These are phyloP conservation scores for Cephonodes hylas DNA, from an alignment of 2,888 invertebrate species.

Conservation along the genomic window DNA sequence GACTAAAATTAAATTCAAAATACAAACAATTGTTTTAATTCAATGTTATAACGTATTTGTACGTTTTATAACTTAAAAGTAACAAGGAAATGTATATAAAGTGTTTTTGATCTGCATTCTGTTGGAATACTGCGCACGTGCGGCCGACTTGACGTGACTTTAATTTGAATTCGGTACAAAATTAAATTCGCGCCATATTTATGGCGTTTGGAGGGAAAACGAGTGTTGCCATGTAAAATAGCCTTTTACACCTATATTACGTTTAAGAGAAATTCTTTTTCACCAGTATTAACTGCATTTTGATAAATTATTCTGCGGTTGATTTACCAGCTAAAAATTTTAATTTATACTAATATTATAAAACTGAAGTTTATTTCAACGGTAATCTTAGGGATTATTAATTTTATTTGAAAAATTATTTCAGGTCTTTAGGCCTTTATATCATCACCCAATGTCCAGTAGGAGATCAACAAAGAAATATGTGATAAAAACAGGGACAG, in stretches of 20 bases:
- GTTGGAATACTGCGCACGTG: conserved; percentile 62
- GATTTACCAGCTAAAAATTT: not conserved
- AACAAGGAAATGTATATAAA: not conserved
- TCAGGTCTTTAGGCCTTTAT: no score
- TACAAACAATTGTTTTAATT: no score
- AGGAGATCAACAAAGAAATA: no score
- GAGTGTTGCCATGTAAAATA: conserved; percentile 48
- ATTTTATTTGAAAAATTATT: no score
- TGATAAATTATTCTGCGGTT: not conserved
- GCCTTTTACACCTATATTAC: conserved; percentile 32
- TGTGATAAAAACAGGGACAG: no score
- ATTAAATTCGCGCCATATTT: conserved; percentile 76
- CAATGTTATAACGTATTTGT: no score
- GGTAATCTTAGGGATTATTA: no score
- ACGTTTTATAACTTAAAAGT: no score
- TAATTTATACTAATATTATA: no score
- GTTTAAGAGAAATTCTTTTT: conserved; percentile 24
- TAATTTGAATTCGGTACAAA: conserved; percentile 74
- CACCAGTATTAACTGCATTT: not conserved
- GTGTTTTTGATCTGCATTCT: conserved; percentile 41
- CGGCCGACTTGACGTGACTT: conserved; percentile 67
- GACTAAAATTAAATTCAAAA: no score
- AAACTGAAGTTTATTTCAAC: no score
- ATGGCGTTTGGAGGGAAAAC: conserved; percentile 68
- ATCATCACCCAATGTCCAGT: no score